A percentile compares a stretch with the other conserved stretches of the same genome.
These are phyloP conservation scores for Florisuga fusca DNA, from an alignment of 2,797 vertebrate genomes.

Conservation along the genomic window DNA sequence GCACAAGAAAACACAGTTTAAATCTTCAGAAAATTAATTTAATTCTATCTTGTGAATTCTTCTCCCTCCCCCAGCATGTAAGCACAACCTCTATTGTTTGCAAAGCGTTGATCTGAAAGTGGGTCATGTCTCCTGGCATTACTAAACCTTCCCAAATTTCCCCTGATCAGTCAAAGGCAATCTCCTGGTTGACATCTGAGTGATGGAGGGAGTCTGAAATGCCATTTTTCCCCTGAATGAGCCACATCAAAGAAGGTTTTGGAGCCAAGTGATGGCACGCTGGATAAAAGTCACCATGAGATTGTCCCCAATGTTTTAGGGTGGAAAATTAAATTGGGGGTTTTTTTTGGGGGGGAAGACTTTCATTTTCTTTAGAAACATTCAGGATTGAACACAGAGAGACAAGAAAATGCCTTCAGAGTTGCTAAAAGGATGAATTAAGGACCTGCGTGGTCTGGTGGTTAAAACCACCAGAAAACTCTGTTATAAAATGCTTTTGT, in stretches of 20 bases:
- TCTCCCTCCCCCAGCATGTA: not conserved
- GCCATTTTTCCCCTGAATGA: conserved; percentile 63
- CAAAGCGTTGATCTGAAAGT: conserved; percentile 46
- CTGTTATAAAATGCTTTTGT: no score
- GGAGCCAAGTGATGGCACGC: not conserved
- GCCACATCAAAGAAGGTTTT: conserved; percentile 48
- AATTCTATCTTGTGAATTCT: not conserved
- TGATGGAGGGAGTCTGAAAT: conserved; percentile 44
- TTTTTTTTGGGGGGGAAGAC: not conserved
- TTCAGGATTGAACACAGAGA: accelerated
- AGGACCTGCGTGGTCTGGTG: accelerated
- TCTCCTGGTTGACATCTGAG: conserved; percentile 39
- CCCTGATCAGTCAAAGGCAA: conserved; percentile 46
- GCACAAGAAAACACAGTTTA: not conserved
- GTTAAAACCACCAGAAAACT: not conserved
- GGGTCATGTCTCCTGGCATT: conserved; percentile 64
- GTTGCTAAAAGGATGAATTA: not conserved
- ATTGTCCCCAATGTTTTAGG: not conserved
- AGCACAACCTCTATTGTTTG: not conserved
- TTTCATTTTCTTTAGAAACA: not conserved
- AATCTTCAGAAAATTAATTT: not conserved
- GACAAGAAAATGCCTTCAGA: not conserved
- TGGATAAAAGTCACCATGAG: not conserved
- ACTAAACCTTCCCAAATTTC: conserved; percentile 59
- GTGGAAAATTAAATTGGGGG: not conserved